These are phyloP conservation scores for Heloderma charlesbogerti DNA, from an alignment of 2,113 vertebrate genomes.

Conservation along the genomic window DNA sequence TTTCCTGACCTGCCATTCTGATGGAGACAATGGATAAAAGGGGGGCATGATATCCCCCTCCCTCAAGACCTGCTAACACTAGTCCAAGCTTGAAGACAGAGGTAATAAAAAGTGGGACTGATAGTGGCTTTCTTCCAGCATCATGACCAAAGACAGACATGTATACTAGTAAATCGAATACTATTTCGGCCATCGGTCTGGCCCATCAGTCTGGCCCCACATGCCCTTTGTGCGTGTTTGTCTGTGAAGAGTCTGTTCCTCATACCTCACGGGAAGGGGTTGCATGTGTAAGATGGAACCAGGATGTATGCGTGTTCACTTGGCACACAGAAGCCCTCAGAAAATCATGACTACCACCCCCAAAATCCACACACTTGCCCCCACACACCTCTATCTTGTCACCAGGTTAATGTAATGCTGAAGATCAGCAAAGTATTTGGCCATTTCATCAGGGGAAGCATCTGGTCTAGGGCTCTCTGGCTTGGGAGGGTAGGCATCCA, in stretches of 20 bases:
- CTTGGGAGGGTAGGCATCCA: conserved; percentile 87
- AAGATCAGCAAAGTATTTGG: conserved; percentile 88
- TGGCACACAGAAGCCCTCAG: no score
- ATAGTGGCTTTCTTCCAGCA: not conserved
- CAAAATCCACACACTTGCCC: not conserved
- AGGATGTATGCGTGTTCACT: no score
- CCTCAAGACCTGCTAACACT: no score
- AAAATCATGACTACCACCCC: not conserved
- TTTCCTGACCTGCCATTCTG: no score
- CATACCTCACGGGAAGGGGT: no score
- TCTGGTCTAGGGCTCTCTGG: conserved; percentile 86
- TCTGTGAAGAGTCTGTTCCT: not conserved
- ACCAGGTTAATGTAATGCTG: conserved; percentile 96
- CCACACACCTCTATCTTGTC: conserved; percentile 89
- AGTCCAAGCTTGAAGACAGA: not conserved
- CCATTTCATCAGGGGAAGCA: conserved; percentile 89
- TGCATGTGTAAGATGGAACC: no score
- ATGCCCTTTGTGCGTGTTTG: no score
- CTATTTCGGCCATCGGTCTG: not conserved
- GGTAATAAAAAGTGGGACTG: not conserved
- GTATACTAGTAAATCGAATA: not conserved
- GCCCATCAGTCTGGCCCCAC: not conserved
- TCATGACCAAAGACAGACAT: not conserved
- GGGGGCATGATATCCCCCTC: no score
- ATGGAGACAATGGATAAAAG: no score